Conservation (phyloP, 1,140 invertebrate genomes). For the honey bee (Apis mellifera) region Amel_HAv3.1 CM009942.2:11081001-11081500, state of each 20-base stretch:
- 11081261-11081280: background rate
- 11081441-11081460: background rate
- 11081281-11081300: slow-evolving; percentile 12
- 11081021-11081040: slow-evolving; percentile 82
- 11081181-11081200: slow-evolving; percentile 70
- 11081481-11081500: too few species aligned
- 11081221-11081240: slow-evolving; percentile 76
- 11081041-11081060: slow-evolving; percentile 86
- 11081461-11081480: background rate
- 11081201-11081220: slow-evolving; percentile 60
- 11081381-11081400: background rate
- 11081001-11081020: slow-evolving; percentile 78
- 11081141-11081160: slow-evolving; percentile 88
- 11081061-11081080: slow-evolving; percentile 87
- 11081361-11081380: background rate
- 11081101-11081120: slow-evolving; percentile 90
- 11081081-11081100: slow-evolving; percentile 88
- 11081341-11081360: slow-evolving; percentile 74
- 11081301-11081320: background rate
- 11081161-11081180: slow-evolving; percentile 82
- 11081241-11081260: slow-evolving; percentile 72
- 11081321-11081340: background rate
- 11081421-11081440: background rate
- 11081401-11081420: background rate
- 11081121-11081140: slow-evolving; percentile 88